A percentile compares a stretch with the other conserved stretches of the same genome.
Conservation (phyloP, 2,888 invertebrate genomes). For the Cantharis rufa region DNA sequence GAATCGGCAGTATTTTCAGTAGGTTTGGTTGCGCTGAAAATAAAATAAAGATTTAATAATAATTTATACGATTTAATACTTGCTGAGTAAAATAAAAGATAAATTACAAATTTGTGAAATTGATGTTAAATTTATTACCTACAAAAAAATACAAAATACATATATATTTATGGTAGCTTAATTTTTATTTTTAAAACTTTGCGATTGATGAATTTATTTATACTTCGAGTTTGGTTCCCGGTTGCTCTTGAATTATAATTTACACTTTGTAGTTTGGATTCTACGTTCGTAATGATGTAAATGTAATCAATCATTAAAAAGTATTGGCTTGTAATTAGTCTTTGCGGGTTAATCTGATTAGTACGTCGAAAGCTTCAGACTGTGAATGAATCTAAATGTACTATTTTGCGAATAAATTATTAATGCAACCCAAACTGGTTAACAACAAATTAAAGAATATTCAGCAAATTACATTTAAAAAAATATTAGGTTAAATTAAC, state of each 20-base stretch:
- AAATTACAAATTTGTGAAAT: neutral
- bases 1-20: conserved; percentile 21
- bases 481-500: no score
- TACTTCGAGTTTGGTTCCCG: neutral
- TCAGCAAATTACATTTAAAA: no score
- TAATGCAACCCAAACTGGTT: no score
- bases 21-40: conserved; percentile 26
- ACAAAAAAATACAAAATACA: no score
- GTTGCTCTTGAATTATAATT: neutral
- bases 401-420: no score
- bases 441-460: no score
- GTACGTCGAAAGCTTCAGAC: neutral
- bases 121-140: neutral
- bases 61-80: neutral
- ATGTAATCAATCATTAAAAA: neutral
- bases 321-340: neutral
- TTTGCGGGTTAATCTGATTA: neutral
- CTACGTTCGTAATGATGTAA: no score
- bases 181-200: no score
- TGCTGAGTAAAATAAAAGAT: neutral
- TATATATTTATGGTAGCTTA: no score
- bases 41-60: neutral
- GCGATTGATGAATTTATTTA: neutral
- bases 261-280: neutral
- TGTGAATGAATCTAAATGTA: neutral